Conservation (phyloP, 2,113 vertebrate genomes). For the Erpornis zantholeuca region DNA sequence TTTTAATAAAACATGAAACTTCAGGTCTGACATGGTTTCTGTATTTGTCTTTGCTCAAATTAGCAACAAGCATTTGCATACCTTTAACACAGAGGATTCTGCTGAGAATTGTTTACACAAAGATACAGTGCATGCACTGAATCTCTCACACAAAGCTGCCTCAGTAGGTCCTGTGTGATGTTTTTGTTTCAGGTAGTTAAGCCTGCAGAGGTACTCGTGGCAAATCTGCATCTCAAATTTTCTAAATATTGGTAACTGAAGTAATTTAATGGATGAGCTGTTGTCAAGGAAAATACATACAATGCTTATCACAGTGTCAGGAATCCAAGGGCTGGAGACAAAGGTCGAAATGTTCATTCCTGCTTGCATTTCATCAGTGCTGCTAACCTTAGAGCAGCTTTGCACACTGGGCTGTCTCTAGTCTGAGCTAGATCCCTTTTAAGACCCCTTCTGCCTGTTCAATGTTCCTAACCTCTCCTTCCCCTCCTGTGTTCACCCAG, state of each 20-base stretch:
- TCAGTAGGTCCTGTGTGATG: neutral
- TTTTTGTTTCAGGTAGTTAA: neutral
- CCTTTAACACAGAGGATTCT: neutral
- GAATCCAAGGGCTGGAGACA: neutral
- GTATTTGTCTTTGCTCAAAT: neutral
- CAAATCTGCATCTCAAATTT: neutral
- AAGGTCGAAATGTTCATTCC: neutral
- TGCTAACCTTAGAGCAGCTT: neutral
- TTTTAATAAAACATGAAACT: slow-evolving; percentile 4
- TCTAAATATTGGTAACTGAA: neutral
- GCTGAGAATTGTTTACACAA: neutral
- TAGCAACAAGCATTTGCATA: neutral
- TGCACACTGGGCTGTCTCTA: neutral
- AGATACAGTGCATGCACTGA: neutral
- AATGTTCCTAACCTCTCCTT: neutral
- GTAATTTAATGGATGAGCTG: neutral
- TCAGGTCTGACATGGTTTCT: neutral
- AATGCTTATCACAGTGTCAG: neutral
- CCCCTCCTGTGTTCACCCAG: neutral
- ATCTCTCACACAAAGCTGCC: neutral
- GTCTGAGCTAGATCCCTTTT: neutral
- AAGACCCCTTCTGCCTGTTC: neutral
- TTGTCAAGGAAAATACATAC: neutral
- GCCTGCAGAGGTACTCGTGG: neutral
- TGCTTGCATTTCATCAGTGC: neutral